Base-by-base conservation (phyloP, 2,113 vertebrate genomes). In the Heterocephalus glaber region DNA sequence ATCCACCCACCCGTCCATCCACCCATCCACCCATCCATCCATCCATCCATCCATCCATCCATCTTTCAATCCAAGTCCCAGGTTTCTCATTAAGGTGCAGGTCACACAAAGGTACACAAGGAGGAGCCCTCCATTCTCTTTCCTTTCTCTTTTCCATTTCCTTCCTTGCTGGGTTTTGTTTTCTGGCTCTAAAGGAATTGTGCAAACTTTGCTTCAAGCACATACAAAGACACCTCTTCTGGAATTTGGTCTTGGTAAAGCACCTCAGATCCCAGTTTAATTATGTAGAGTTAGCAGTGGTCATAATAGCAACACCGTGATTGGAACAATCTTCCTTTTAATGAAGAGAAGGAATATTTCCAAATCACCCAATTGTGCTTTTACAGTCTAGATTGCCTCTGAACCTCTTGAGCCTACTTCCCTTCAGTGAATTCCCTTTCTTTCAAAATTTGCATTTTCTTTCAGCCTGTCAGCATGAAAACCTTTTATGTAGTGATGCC, bases 401-500 rank as follows among this genome's bases (percentile, higher is more conserved):
- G 41, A 22, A 19, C 7, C 81, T 16, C 33, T 33, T 26, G 70
- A 77, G 70, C 20, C 76, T 24, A 19, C 95, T 89, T 54, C 26
- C 60, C 33, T 66, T 89, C 81, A 0, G 35, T 89, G 72, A 90
- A 66, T 70, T 92, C 38, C 0, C 76, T 63, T 89, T 77, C 94
- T 68, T 68, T 85, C 77, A 81, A 92, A 56, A 94, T 86, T 95
- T 97, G 93, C 96, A 88, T 96, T 95, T 97, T 80, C 80, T 93
- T 94, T 82, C 84, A 79, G 60, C 84, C 90, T 95, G 87, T 96
- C 97, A 96, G 92, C 60, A 70, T 95, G 97, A 95, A 92, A 97
- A 95, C 86, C 95, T 90, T 89, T 90, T 60, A 38, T 1, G 90
- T 35, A 38, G 95, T 20, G 16, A 89, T 20, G 87, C 87, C 92